phyloP scores from a whole-genome alignment of 2,888 invertebrate species.

The Apodemia duryi region DNA sequence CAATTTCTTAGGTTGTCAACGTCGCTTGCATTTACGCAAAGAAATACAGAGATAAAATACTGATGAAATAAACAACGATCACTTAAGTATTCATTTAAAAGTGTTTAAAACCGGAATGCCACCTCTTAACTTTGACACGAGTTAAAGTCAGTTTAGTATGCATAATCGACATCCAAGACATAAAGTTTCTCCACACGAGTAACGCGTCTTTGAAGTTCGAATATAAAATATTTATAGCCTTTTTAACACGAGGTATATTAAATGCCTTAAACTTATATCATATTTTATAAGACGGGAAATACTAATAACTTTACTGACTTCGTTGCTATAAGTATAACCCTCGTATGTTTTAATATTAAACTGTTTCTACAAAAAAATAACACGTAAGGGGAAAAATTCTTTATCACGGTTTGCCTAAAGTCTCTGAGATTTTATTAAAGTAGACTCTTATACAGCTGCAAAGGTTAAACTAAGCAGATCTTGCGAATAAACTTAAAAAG shows the following conservation, averaged over 20 bases:
- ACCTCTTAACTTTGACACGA: too few relatives aligned
- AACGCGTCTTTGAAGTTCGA: constrained; percentile 3
- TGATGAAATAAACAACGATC: too few relatives aligned
- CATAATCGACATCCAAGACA: not conserved
- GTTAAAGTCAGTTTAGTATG: too few relatives aligned
- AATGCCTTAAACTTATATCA: constrained; percentile 1
- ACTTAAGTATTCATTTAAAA: too few relatives aligned
- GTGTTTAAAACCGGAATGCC: too few relatives aligned
- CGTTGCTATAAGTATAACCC: not conserved
- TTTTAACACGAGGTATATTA: not conserved
- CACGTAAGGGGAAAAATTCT: not conserved
- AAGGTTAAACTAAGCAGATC: constrained; percentile 14
- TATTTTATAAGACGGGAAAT: not conserved
- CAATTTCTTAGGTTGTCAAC: too few relatives aligned
- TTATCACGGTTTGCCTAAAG: not conserved
- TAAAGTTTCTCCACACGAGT: not conserved
- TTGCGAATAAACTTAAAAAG: constrained; percentile 14
- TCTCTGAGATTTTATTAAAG: constrained; percentile 5
- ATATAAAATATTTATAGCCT: constrained; percentile 3
- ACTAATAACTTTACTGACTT: constrained; percentile 3
- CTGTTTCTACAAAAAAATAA: not conserved
- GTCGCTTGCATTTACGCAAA: too few relatives aligned
- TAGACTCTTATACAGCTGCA: constrained; percentile 3
- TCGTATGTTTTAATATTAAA: not conserved
- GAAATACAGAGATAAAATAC: too few relatives aligned